A percentile compares a stretch with the other conserved stretches of the same genome.
These are phyloP conservation scores for Pseudanteris insignis DNA, from an alignment of 2,888 invertebrate species.

Conservation along the genomic window DNA sequence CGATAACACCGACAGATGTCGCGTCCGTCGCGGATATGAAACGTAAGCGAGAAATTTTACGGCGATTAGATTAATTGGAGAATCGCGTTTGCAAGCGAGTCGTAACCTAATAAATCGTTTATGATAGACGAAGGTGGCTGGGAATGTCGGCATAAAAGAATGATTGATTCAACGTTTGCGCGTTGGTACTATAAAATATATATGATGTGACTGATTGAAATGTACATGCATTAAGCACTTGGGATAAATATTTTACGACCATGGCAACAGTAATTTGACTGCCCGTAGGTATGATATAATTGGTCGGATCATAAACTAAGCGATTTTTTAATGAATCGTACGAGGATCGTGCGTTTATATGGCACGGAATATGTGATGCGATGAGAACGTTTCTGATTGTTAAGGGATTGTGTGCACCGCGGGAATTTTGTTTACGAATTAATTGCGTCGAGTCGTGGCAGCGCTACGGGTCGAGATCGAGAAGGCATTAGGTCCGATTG, in stretches of 20 bases:
- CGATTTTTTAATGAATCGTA: slow-evolving; percentile 6
- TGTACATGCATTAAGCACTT: slow-evolving; percentile 16
- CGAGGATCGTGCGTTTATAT: slow-evolving; percentile 10
- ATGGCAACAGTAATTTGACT: slow-evolving; percentile 22
- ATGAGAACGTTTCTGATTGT: slow-evolving; percentile 6
- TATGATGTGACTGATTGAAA: slow-evolving; percentile 29
- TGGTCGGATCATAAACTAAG: slow-evolving; percentile 16
- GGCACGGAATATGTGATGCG: not conserved
- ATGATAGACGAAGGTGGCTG: slow-evolving; percentile 9
- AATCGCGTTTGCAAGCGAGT: too few species aligned
- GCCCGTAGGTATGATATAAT: slow-evolving; percentile 28
- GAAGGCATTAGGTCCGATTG: too few species aligned
- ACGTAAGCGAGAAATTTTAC: too few species aligned
- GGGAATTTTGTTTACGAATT: too few species aligned
- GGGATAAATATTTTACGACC: slow-evolving; percentile 20
- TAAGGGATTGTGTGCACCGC: slow-evolving; percentile 3
- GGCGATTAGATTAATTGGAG: too few species aligned
- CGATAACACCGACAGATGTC: too few species aligned
- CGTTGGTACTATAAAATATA: slow-evolving; percentile 9
- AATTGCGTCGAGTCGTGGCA: too few species aligned
- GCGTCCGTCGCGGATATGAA: too few species aligned
- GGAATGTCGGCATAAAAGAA: slow-evolving; percentile 7
- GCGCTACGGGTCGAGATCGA: too few species aligned
- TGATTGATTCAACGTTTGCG: slow-evolving; percentile 13
- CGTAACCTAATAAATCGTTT: slow-evolving; percentile 8